These are phyloP conservation scores for Ennomos fuscantarius DNA, from an alignment of 2,888 invertebrate genomes.

Conservation along the genomic window DNA sequence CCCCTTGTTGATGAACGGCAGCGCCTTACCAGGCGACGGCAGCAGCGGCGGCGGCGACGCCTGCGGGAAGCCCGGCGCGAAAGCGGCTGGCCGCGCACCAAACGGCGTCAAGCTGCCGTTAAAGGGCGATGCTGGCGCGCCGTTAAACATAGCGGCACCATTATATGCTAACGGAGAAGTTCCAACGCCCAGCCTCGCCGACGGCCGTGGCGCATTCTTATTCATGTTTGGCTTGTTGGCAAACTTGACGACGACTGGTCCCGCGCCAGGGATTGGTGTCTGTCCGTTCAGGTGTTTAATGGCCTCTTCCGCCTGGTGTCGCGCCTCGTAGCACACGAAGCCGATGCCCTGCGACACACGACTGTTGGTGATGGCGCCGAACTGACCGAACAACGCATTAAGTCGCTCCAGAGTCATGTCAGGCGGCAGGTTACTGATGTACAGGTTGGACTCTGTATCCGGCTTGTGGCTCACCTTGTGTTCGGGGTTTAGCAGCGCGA, in stretches of 20 bases:
- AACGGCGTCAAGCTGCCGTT: slow-evolving; percentile 74
- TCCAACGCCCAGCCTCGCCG: slow-evolving; percentile 60
- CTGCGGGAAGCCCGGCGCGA: slow-evolving; percentile 74
- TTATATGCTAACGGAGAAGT: slow-evolving; percentile 72
- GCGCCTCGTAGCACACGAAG: slow-evolving; percentile 79
- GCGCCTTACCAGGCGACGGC: slow-evolving; percentile 80
- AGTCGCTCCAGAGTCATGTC: slow-evolving; percentile 82
- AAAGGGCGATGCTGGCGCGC: slow-evolving; percentile 69
- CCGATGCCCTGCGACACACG: slow-evolving; percentile 82
- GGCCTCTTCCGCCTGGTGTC: slow-evolving; percentile 79
- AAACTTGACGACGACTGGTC: slow-evolving; percentile 79
- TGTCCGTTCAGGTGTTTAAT: slow-evolving; percentile 77
- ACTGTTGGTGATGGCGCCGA: slow-evolving; percentile 79
- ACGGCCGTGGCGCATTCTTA: slow-evolving; percentile 72
- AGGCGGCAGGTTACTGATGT: slow-evolving; percentile 82
- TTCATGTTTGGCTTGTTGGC: slow-evolving; percentile 80
- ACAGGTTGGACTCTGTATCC: slow-evolving; percentile 81
- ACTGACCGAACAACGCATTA: slow-evolving; percentile 73
- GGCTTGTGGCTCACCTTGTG: slow-evolving; percentile 81
- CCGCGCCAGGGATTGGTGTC: slow-evolving; percentile 74
- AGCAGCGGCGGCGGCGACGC: slow-evolving; percentile 78
- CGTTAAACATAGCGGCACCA: slow-evolving; percentile 75
- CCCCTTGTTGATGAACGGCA: slow-evolving; percentile 82
- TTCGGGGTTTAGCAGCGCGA: slow-evolving; percentile 82
- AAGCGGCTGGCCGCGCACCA: slow-evolving; percentile 69